Conservation (phyloP, 2,797 vertebrate genomes). For the Percopsis omiscomaycus region DNA sequence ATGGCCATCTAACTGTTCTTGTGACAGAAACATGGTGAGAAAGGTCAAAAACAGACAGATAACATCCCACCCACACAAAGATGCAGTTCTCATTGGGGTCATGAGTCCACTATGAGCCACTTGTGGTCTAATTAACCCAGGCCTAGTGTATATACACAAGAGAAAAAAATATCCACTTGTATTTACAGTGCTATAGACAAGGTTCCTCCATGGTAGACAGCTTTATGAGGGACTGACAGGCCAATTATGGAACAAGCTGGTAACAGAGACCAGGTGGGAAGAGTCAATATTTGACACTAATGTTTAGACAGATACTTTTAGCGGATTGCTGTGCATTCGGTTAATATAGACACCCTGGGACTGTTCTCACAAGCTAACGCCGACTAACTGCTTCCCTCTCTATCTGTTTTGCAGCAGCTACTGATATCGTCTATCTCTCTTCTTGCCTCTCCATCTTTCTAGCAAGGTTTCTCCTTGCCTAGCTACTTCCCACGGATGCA, state of each 20-base stretch:
- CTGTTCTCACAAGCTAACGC: constrained; percentile 45
- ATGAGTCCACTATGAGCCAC: constrained; percentile 8
- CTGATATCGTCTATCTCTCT: constrained; percentile 9
- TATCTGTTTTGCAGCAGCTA: constrained; percentile 22
- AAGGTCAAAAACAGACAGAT: constrained; percentile 25
- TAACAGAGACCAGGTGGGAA: constrained; percentile 50
- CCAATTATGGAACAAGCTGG: constrained; percentile 21
- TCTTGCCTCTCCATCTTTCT: constrained; percentile 27
- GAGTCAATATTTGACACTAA: constrained; percentile 53
- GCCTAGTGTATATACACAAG: constrained; percentile 18
- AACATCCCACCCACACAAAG: constrained; percentile 5
- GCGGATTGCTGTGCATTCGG: constrained; percentile 29
- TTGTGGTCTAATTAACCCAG: constrained; percentile 13
- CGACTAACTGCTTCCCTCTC: constrained; percentile 50
- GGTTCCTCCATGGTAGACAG: constrained; percentile 57
- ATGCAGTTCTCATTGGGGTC: constrained; percentile 23
- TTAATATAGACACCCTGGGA: constrained; percentile 21
- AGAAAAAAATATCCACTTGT: constrained; percentile 24
- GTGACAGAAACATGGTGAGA: constrained; percentile 34
- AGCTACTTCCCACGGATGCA: constrained; percentile 38
- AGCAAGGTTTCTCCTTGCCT: constrained; percentile 11
- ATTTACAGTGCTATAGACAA: constrained; percentile 21
- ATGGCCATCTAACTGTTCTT: constrained; percentile 1
- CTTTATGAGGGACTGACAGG: constrained; percentile 57
- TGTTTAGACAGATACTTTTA: constrained; percentile 32